phyloP scores from a whole-genome alignment of 2,888 invertebrate species.

The Dendrolimus pini region DNA sequence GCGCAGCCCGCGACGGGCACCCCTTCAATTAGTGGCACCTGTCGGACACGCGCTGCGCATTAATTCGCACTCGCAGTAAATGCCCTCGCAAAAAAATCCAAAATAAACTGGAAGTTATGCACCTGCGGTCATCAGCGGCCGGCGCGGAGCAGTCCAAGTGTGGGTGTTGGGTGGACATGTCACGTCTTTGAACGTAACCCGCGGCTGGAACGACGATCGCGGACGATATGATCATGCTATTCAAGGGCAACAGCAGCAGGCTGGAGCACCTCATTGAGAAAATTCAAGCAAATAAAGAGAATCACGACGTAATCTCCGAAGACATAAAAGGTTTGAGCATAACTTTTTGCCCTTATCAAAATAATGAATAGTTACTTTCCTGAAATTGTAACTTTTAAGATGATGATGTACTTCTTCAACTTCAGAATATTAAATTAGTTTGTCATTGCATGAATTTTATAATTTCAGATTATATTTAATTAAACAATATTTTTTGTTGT shows the following conservation, averaged over 20 bases:
- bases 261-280: slow-evolving; percentile 91
- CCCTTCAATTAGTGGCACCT: slow-evolving; percentile 68
- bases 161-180: slow-evolving; percentile 16
- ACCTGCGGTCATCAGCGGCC: slow-evolving; percentile 55
- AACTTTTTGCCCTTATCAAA: too few relatives aligned
- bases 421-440: too few relatives aligned
- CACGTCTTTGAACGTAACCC: background rate
- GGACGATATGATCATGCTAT: slow-evolving; percentile 82
- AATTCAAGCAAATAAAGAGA: slow-evolving; percentile 90
- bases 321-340: slow-evolving; percentile 57
- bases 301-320: slow-evolving; percentile 72
- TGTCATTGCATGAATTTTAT: too few relatives aligned
- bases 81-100: slow-evolving; percentile 57
- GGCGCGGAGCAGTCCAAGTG: slow-evolving; percentile 21
- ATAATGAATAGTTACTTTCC: too few relatives aligned
- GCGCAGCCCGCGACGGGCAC: slow-evolving; percentile 49
- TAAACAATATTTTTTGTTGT: too few relatives aligned
- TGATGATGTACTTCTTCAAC: too few relatives aligned
- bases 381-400: too few relatives aligned
- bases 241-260: slow-evolving; percentile 91
- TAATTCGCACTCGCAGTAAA: slow-evolving; percentile 66
- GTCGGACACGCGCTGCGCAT: slow-evolving; percentile 60
- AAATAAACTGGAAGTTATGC: slow-evolving; percentile 69
- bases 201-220: background rate
- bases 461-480: too few relatives aligned